Base-by-base conservation (phyloP, 2,113 vertebrate species). In the Butorides virescens region DNA sequence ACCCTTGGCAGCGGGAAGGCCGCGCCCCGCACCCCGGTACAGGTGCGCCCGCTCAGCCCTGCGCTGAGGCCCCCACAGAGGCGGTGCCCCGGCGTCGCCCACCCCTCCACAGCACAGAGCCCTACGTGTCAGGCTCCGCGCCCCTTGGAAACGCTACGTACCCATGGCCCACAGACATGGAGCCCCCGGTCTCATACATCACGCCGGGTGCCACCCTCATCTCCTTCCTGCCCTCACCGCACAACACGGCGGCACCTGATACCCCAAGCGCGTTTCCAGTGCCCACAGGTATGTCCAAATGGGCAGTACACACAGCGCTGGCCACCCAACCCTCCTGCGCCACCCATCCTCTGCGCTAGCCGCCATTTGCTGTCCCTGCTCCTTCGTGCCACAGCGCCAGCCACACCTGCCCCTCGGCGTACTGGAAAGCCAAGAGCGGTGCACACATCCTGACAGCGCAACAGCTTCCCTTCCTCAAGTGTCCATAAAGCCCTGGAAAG, bases 171-270 rank as follows among this genome's bases (percentile, higher is more conserved):
- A 3, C 1, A 1, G 20, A 14, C 25, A 5, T 2, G 6, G 70
- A 14, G 3, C 5, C 12, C 6, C 32, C 2, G 1, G 16, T 30
- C 25, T 18, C 3, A 1, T 27, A 1, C 3, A 7, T n/a, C 42
- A 15, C 22, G 1, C 18, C 1, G 1, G 4, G 21, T 17, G 11
- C 37, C 39, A 1, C 7, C 3, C 1, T 10, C 6, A 0, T 20
- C 8, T 29, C 14, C 44, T 8, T 30, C 32, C 16, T n/a, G 58
- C 19, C 26, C n/a, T 75, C 13, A 3, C 20, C 13, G 34, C 25
- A 12, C 18, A 25, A 2, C 34, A 4, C 16, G 46, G 12, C 1
- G 2, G 32, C 39, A 18, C 36, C 55, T 2, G 13, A 5, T 32
- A n/a, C 22, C 36, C 23, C 42, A 14, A 10, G 27, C 47, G 19